Conservation (phyloP, 2,797 vertebrate species). For the Mormyrus hasselquistii region DNA sequence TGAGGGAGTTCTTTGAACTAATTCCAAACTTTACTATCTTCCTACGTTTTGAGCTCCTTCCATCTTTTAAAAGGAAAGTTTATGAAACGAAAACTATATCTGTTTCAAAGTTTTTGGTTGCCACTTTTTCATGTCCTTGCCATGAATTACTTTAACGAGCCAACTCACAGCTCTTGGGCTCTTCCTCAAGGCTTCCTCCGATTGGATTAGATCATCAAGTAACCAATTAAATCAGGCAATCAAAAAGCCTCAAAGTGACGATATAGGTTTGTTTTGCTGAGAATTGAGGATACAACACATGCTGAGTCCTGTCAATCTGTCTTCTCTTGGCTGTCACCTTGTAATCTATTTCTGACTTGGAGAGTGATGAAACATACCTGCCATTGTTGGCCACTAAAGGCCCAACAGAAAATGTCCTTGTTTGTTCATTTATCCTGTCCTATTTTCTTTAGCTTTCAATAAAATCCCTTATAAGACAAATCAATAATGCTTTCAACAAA, state of each 20-base stretch:
- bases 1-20: neutral
- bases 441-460: neutral
- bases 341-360: neutral
- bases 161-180: neutral
- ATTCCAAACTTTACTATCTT: constrained; percentile 6
- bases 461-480: neutral
- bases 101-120: neutral
- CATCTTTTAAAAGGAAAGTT: neutral
- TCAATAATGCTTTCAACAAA: neutral
- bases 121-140: neutral
- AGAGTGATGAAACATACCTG: neutral
- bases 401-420: neutral
- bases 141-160: neutral
- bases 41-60: neutral
- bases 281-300: neutral
- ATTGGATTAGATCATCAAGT: neutral
- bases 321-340: neutral
- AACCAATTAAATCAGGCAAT: neutral
- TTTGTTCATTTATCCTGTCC: neutral
- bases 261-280: neutral
- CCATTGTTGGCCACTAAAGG: neutral
- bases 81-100: neutral
- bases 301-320: neutral
- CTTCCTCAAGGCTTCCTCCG: neutral
- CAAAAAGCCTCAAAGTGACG: neutral